Conservation (phyloP, 2,113 vertebrate genomes). For the Chaetops frenatus region DNA sequence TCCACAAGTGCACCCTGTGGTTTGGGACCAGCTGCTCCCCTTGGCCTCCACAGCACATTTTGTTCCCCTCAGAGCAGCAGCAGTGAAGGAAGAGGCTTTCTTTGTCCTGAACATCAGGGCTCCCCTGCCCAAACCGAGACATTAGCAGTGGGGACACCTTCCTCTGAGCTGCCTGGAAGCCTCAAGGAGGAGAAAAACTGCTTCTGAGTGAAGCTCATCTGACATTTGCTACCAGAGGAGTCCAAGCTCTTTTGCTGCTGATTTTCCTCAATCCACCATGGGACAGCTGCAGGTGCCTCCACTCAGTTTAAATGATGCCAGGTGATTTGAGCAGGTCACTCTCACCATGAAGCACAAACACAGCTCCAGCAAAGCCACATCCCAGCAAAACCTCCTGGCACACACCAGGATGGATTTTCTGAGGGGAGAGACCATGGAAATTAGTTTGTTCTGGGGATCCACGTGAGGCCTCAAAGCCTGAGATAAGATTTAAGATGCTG, state of each 20-base stretch:
- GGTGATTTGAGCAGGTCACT: neutral
- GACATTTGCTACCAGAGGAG: neutral
- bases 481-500: neutral
- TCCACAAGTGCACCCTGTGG: neutral
- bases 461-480: neutral
- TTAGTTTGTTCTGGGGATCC: neutral
- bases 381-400: neutral
- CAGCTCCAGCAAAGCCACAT: neutral
- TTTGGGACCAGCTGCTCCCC: neutral
- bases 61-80: neutral
- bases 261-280: neutral
- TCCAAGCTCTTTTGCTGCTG: neutral
- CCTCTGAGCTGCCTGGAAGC: neutral
- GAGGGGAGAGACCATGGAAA: neutral
- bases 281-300: neutral
- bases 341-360: neutral
- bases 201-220: neutral
- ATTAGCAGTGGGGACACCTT: neutral
- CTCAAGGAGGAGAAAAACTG: neutral
- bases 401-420: neutral
- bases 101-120: neutral
- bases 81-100: neutral
- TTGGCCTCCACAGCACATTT: neutral
- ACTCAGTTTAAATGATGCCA: neutral
- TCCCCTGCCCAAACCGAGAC: neutral